Base-by-base conservation (phyloP, 2,888 invertebrate species). In the Rapana venosa region DNA sequence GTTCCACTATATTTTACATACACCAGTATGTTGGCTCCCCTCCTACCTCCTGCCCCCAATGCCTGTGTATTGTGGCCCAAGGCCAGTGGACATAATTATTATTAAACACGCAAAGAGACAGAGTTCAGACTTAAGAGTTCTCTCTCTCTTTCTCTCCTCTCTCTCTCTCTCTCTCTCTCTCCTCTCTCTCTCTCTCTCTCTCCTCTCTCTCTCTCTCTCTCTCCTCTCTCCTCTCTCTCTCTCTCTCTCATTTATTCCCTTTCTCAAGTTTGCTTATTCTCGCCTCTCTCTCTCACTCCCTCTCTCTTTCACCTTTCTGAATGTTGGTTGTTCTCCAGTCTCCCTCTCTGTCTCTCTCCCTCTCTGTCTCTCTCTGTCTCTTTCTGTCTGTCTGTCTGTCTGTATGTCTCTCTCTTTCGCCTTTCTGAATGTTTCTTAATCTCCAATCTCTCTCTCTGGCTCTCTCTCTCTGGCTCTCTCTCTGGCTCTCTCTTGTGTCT, bases 341-440 rank as follows among this genome's bases (percentile, higher is more conserved):
- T 77, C 58, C 36, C 88, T 77, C 77, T 47, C 47, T 47, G 36
- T 77, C 77, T 74, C 47, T 15, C 77, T 15, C 5, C 13, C 58
- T 83, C n/a, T 81, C 56, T 83, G 20, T 47, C 58, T 88, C 88
- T 70, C 70, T 70, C 70, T 70, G n/a, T n/a, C n/a, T n/a, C n/a
- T n/a, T n/a, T n/a, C n/a, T n/a, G n/a, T n/a, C n/a, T n/a, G n/a
- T n/a, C n/a, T n/a, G n/a, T n/a, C n/a, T n/a, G n/a, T n/a, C n/a
- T n/a, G n/a, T n/a, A n/a, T n/a, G n/a, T 70, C 70, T 70, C 70
- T 8, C 70, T 70, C 70, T 70, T 26, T 70, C 58, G 15, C 58
- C 79, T 58, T 56, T 81, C 56, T 77, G 22, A 22, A 15, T 70
- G 22, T 5, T 70, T 26, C 5, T n/a, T n/a, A n/a, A n/a, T n/a